Conservation (phyloP, 2,888 invertebrate genomes). For the Lucinisca nassula region DNA sequence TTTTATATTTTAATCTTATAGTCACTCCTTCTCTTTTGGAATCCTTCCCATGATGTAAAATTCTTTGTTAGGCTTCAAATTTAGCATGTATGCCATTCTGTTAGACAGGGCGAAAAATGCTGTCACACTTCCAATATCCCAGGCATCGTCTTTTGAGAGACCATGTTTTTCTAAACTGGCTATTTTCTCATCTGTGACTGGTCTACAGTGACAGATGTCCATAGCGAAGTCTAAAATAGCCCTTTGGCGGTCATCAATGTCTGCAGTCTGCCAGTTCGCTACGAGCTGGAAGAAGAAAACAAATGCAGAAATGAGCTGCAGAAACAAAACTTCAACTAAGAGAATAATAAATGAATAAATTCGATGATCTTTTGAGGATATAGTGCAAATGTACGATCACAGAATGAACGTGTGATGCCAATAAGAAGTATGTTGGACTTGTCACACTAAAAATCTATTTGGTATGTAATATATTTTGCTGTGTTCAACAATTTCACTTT, state of each 20-base stretch:
- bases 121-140: slow-evolving; percentile 84
- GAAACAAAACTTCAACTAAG: not conserved
- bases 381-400: no score
- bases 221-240: slow-evolving; percentile 83
- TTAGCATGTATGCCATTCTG: slow-evolving; percentile 81
- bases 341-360: no score
- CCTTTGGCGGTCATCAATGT: slow-evolving; percentile 78
- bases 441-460: no score
- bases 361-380: no score
- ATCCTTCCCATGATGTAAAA: slow-evolving; percentile 83
- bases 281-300: slow-evolving; percentile 73
- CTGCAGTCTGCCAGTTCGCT: slow-evolving; percentile 80
- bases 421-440: no score
- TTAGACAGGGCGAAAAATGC: slow-evolving; percentile 84
- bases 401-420: no score
- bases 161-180: slow-evolving; percentile 76
- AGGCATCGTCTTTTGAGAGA: slow-evolving; percentile 81
- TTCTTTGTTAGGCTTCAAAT: slow-evolving; percentile 82
- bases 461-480: no score
- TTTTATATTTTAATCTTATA: no score
- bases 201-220: slow-evolving; percentile 76
- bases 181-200: slow-evolving; percentile 74
- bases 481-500: no score
- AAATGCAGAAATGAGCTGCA: not conserved
- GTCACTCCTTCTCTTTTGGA: slow-evolving; percentile 62